Percentiles rank a stretch among this genome's conserved stretches.
These are phyloP conservation scores for Nestor notabilis DNA, from an alignment of 2,113 vertebrate genomes.

Conservation along the genomic window DNA sequence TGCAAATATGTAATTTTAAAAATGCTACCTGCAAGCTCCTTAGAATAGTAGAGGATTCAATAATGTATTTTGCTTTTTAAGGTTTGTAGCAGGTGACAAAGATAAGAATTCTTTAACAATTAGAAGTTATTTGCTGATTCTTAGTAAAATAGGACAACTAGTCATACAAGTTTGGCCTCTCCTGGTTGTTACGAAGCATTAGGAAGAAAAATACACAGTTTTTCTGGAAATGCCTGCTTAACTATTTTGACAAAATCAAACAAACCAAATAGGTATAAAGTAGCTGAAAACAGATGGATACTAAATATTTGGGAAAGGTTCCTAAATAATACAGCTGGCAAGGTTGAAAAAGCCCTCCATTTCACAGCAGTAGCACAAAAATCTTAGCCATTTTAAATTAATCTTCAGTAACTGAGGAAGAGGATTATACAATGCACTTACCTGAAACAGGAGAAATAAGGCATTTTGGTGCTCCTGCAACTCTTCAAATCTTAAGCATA, in stretches of 20 bases:
- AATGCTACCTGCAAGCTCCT: neutral
- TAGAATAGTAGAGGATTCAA: neutral
- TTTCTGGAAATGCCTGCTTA: neutral
- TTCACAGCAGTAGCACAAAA: neutral
- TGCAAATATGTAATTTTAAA: neutral
- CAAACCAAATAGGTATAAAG: neutral
- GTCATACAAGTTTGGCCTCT: neutral
- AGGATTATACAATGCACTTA: neutral
- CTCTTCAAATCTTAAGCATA: neutral
- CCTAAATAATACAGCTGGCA: neutral
- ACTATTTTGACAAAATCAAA: neutral
- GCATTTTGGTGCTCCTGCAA: neutral
- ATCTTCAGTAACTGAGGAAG: neutral
- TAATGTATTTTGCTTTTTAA: neutral
- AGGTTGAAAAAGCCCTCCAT: neutral
- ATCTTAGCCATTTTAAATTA: neutral
- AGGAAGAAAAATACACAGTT: neutral
- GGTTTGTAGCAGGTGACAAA: neutral
- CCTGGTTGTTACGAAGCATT: rapidly evolving
- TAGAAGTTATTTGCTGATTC: neutral
- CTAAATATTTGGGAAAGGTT: neutral
- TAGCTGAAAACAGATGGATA: neutral
- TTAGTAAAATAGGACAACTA: neutral
- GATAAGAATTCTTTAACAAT: neutral
- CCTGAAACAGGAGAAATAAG: neutral